phyloP scores from a whole-genome alignment of 2,797 vertebrate genomes.

The Mus minutoides region DNA sequence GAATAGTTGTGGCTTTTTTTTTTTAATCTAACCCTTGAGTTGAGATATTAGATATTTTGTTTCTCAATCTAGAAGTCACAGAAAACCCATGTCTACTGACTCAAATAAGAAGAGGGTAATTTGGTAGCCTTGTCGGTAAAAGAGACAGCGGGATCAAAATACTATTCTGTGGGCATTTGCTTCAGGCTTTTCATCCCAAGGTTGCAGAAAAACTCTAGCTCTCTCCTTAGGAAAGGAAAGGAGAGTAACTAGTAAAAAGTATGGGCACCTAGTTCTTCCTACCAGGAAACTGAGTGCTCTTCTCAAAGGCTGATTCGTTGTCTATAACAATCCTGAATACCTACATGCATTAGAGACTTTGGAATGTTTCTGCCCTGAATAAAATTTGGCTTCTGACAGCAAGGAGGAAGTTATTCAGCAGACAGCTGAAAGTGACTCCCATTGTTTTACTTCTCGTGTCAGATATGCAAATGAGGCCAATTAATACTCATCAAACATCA shows the following conservation, averaged over 20 bases:
- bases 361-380: neutral
- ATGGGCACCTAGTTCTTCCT: neutral
- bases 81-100: neutral
- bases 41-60: neutral
- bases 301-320: neutral
- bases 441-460: neutral
- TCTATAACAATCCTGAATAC: neutral
- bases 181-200: neutral
- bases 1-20: neutral
- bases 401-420: neutral
- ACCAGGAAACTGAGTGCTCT: neutral
- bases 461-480: neutral
- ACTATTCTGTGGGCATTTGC: neutral
- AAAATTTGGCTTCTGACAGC: neutral
- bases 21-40: neutral
- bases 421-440: neutral
- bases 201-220: neutral
- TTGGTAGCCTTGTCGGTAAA: neutral
- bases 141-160: neutral
- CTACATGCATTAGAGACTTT: neutral
- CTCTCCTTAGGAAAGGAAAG: neutral
- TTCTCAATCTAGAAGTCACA: neutral
- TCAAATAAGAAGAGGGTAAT: neutral
- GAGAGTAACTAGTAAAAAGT: neutral
- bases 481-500: conserved; percentile 5